Base-by-base conservation (phyloP, 92 coral and sea anemone genomes). In the Montipora capitata region DNA sequence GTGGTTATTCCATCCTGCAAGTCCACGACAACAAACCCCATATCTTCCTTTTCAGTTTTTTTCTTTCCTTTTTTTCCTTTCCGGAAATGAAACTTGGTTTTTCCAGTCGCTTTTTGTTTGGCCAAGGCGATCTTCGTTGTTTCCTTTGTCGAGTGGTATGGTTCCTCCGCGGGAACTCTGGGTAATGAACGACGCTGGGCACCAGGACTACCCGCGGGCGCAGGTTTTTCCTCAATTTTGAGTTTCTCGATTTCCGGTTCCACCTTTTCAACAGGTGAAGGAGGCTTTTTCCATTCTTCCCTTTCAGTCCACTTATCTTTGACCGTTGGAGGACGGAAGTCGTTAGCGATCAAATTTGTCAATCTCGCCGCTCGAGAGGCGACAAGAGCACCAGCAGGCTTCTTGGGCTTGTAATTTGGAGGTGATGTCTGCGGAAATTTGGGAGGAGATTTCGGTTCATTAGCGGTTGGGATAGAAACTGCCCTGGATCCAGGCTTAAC, bases 81-180 rank as follows among this genome's bases (percentile, higher is more conserved):
- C 13, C 83, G 77, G 17, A 66, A 73, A 16, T 51, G 81, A 17
- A 89, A 79, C 81, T 77, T 85, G 35, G 91, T 89, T 85, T 84
- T 93, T 38, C 91, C 94, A 2, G 94, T 90, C 67, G 41, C 91
- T 41, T 85, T 92, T 44, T 89, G 92, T 42, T 91, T 85, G 51
- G 78, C 64, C 41, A 89, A 80, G 42, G 78, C 70, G 70, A 93
- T 95, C 85, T 91, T 95, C 9, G 98, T 95, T 59, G 96, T 91
- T 66, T 95, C 91, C 44, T 84, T 90, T 15, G 98, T 95, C 2
- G 98, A 93, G n/a, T 92, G 87, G 72, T 62, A 95, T 3, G 98
- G 98, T 78, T 95, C 91, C 44, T 82, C 93, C 68, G 67, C 63
- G 11, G 98, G 98, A 63, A 93, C 79, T 40, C 85, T 85, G 72